A percentile compares a stretch with the other conserved stretches of the same genome.
Conservation (phyloP, 1,140 invertebrate species). For the Drosophila asahinai region DNA sequence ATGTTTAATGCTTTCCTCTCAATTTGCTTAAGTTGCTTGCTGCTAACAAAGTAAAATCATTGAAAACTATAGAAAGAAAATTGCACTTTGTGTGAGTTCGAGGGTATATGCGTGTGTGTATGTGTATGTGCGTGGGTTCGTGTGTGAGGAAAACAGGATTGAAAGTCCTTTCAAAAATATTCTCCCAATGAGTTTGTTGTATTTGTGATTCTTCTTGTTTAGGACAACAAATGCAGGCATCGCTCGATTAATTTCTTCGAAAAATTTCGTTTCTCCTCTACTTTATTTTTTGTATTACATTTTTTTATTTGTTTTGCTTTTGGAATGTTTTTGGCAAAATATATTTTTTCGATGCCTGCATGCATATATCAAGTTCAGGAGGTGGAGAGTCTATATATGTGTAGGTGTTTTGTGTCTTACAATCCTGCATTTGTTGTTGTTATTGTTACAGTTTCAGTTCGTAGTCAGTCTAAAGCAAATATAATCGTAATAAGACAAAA, state of each 20-base stretch:
- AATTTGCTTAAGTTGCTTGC: constrained; percentile 59
- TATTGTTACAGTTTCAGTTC: constrained; percentile 62
- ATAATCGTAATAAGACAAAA: constrained; percentile 53
- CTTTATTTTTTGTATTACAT: constrained; percentile 5
- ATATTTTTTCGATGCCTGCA: constrained; percentile 28
- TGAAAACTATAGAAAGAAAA: constrained; percentile 54
- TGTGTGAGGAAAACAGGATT: constrained; percentile 23
- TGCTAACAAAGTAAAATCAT: constrained; percentile 53
- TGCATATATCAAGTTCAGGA: constrained; percentile 28
- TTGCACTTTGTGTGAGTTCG: constrained; percentile 65
- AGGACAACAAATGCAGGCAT: constrained; percentile 52
- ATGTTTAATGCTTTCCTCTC: constrained; percentile 51
- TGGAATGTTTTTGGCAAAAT: constrained; percentile 67
- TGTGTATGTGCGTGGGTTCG: neutral
- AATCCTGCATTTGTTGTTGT: constrained; percentile 52
- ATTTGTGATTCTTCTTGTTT: constrained; percentile 59
- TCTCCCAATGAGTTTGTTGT: constrained; percentile 41
- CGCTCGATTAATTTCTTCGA: constrained; percentile 20
- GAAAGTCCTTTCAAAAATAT: constrained; percentile 30
- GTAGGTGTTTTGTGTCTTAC: constrained; percentile 12
- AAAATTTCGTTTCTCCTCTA: constrained; percentile 24
- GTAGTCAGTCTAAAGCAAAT: constrained; percentile 73
- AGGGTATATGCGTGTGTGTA: constrained; percentile 16
- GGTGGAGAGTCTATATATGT: constrained; percentile 26
- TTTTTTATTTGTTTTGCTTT: constrained; percentile 36